Percentiles rank a stretch among this genome's conserved stretches.
phyloP scores from a whole-genome alignment of 2,797 vertebrate species.

The Propithecus perrieri region DNA sequence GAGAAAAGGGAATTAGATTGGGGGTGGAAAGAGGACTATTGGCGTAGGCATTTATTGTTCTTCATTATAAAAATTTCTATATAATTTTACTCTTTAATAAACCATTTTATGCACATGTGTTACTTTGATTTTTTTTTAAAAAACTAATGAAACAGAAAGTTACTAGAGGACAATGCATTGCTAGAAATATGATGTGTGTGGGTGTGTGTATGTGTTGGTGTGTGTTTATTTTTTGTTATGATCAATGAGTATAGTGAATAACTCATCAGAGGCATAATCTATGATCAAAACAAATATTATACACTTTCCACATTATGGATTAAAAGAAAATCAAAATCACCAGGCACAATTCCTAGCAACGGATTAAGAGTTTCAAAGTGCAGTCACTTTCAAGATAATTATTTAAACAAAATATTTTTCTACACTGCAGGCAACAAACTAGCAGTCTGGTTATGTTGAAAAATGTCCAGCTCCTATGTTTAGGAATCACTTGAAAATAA shows the following conservation, averaged over 20 bases:
- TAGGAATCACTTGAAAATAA: background rate
- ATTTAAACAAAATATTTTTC: constrained; percentile 4
- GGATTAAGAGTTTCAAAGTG: background rate
- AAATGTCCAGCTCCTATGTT: background rate
- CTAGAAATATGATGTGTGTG: background rate
- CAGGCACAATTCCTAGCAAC: background rate
- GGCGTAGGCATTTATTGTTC: background rate
- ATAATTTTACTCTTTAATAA: background rate
- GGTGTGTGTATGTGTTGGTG: background rate
- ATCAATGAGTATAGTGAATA: background rate
- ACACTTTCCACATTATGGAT: background rate
- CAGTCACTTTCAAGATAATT: background rate
- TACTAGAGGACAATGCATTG: background rate
- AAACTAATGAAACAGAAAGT: background rate
- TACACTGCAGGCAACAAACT: background rate
- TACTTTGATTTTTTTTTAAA: background rate
- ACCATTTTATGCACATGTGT: background rate
- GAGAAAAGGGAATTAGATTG: background rate
- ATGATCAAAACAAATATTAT: background rate
- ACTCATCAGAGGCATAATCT: background rate
- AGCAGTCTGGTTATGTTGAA: background rate
- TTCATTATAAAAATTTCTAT: background rate
- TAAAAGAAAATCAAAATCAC: background rate
- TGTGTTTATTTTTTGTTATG: background rate
- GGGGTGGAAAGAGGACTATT: background rate